Evolutionary conservation across 2,113 vertebrate species (phyloP).

Genomic region (Microcebus ravelobensis): DNA sequence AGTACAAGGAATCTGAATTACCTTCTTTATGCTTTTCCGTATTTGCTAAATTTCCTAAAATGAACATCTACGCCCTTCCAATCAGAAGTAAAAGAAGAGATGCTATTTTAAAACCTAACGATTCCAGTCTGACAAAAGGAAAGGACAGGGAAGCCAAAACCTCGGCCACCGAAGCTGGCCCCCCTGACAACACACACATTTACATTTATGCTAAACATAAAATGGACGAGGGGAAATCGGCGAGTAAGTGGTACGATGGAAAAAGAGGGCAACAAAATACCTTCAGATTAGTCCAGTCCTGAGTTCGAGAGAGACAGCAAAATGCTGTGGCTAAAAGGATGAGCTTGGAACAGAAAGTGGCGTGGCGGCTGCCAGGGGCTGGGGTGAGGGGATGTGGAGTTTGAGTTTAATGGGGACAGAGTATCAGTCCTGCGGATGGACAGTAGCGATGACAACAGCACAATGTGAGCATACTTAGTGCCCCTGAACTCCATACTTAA

Average conservation of each 20-base stretch:
- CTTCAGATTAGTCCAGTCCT: neutral
- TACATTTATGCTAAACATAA: too few relatives aligned
- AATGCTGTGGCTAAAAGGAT: neutral
- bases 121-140: neutral
- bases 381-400: rapidly evolving
- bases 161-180: neutral
- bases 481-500: rapidly evolving
- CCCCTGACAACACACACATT: neutral
- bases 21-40: neutral
- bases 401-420: neutral
- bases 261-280: neutral
- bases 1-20: neutral
- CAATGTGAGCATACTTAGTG: too few relatives aligned
- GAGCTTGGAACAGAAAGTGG: neutral
- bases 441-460: neutral
- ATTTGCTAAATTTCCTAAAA: neutral
- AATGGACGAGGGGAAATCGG: rapidly evolving
- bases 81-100: neutral
- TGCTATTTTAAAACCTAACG: neutral
- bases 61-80: neutral
- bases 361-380: neutral
- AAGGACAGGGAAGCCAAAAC: neutral
- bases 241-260: rapidly evolving
- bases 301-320: neutral
- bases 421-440: neutral